A percentile compares a stretch with the other conserved stretches of the same genome.
Evolutionary conservation across 1,140 invertebrate genomes (phyloP).

Genomic region (Notospermus geniculatus): DNA sequence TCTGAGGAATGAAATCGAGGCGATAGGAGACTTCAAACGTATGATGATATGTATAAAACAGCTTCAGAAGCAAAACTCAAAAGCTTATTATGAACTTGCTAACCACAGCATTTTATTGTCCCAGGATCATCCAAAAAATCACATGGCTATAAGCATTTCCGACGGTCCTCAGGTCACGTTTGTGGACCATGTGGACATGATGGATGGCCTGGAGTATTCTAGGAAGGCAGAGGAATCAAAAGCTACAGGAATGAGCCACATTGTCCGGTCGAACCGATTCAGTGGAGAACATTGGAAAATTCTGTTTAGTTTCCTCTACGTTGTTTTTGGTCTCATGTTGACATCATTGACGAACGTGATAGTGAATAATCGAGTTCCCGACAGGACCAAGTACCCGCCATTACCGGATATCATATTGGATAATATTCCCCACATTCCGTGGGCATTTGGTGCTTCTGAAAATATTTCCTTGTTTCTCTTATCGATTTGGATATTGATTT

Average conservation of each 20-base stretch:
- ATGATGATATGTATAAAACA: constrained; percentile 66
- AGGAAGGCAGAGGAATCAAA: constrained; percentile 1
- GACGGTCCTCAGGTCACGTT: not conserved
- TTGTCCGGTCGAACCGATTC: constrained; percentile 32
- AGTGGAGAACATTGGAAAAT: constrained; percentile 76
- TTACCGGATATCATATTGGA: constrained; percentile 92
- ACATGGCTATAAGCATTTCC: not conserved
- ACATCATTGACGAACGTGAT: constrained; percentile 99
- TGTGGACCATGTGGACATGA: too few relatives aligned
- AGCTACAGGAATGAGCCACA: constrained; percentile 8
- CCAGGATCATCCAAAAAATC: not conserved
- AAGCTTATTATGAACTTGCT: not conserved
- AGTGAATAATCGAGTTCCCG: constrained; percentile 96
- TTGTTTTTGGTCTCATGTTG: constrained; percentile 92
- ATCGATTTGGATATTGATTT: constrained; percentile 82
- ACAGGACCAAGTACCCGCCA: constrained; percentile 99
- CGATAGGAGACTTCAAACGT: constrained; percentile 73
- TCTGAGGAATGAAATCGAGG: constrained; percentile 62
- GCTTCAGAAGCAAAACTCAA: constrained; percentile 44
- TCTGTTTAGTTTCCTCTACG: constrained; percentile 81
- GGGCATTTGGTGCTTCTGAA: constrained; percentile 99
- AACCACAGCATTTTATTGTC: not conserved
- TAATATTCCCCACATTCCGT: constrained; percentile 97
- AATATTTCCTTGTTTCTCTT: constrained; percentile 88
- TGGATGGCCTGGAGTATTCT: not conserved